A percentile compares a stretch with the other conserved stretches of the same genome.
These are phyloP conservation scores for Hyperopisus bebe DNA, from an alignment of 2,113 vertebrate species.

Conservation along the genomic window DNA sequence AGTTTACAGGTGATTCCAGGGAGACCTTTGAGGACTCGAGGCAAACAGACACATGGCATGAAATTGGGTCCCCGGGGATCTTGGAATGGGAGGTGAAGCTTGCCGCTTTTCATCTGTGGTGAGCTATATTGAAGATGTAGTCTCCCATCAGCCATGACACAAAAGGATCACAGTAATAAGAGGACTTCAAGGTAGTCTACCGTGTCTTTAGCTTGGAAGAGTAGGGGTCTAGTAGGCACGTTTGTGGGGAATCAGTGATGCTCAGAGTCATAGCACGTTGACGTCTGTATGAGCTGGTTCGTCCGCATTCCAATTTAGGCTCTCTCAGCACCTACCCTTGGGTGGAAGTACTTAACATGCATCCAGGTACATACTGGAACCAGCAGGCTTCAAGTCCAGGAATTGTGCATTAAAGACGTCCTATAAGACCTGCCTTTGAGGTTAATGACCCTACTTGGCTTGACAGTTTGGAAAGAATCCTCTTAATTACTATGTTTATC, in stretches of 20 bases:
- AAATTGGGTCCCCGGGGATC: background rate
- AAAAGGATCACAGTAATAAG: background rate
- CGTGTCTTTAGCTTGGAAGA: background rate
- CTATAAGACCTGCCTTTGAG: background rate
- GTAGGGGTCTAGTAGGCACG: background rate
- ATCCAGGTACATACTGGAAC: background rate
- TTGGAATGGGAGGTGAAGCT: background rate
- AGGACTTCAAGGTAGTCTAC: background rate
- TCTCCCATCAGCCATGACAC: background rate
- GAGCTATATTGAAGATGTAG: background rate
- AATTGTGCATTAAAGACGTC: background rate
- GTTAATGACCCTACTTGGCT: background rate
- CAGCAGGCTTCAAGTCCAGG: background rate
- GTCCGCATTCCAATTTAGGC: background rate
- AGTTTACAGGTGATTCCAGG: slow-evolving; percentile 19
- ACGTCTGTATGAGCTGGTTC: background rate
- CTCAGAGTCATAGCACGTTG: background rate
- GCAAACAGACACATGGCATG: background rate
- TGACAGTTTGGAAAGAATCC: background rate
- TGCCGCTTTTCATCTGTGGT: background rate
- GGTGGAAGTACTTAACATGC: background rate
- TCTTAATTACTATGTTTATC: background rate
- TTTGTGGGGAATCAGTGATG: background rate
- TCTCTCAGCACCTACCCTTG: background rate
- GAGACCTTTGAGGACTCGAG: slow-evolving; percentile 27